Conservation (phyloP, 2,113 vertebrate genomes). For the Marmota monax region DNA sequence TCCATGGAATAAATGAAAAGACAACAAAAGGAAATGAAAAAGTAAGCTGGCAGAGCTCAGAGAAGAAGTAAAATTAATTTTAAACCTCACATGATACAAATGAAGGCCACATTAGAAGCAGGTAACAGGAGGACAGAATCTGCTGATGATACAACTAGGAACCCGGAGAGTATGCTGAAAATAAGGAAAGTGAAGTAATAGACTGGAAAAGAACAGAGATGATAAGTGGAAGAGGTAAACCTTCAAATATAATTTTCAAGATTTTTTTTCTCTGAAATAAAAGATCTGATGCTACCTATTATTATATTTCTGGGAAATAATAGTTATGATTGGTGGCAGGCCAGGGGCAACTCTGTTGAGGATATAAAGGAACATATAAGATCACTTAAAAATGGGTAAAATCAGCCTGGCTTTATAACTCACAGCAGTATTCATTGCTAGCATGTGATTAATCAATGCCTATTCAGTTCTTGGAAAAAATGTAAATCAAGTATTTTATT, state of each 20-base stretch:
- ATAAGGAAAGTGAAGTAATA: not conserved
- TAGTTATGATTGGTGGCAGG: not conserved
- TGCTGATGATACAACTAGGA: not conserved
- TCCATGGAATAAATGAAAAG: conserved; percentile 32
- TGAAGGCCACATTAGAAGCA: not conserved
- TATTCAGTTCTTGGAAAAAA: not conserved
- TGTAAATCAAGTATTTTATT: not conserved
- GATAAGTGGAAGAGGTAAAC: not conserved
- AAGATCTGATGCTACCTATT: not conserved
- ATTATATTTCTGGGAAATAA: conserved; percentile 5
- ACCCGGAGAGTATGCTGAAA: not conserved
- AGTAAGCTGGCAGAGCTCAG: conserved; percentile 1
- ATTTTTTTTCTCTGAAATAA: not conserved
- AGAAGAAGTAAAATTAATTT: conserved; percentile 52
- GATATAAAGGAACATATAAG: not conserved
- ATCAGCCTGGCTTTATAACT: not conserved
- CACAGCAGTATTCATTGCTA: not conserved
- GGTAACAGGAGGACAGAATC: not conserved
- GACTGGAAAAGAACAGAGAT: not conserved
- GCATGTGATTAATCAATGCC: not conserved
- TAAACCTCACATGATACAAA: not conserved
- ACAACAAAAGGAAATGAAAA: conserved; percentile 50
- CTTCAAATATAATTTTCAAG: not conserved
- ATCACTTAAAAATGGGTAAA: not conserved
- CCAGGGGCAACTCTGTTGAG: not conserved